Conservation (phyloP, 2,113 vertebrate species). For the Poecile atricapillus region DNA sequence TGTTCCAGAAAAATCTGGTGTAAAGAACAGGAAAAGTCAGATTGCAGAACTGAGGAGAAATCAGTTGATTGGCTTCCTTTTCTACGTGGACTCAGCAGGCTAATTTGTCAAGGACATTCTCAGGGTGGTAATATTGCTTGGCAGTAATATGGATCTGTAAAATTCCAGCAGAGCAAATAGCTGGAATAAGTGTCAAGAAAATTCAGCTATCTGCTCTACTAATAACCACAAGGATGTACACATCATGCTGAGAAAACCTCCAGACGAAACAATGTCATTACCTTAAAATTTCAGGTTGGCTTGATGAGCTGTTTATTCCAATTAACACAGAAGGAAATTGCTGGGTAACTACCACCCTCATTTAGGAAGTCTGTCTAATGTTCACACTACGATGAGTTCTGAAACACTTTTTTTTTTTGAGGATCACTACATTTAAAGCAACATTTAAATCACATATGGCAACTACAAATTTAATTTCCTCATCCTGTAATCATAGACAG, state of each 20-base stretch:
- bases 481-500: background rate
- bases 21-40: background rate
- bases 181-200: constrained; percentile 18
- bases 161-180: constrained; percentile 41
- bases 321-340: constrained; percentile 50
- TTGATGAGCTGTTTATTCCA: constrained; percentile 61
- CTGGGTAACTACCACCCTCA: constrained; percentile 21
- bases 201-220: constrained; percentile 13
- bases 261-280: constrained; percentile 37
- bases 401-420: background rate
- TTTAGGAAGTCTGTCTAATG: background rate
- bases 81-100: background rate
- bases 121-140: background rate
- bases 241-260: constrained; percentile 46
- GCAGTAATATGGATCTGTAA: background rate
- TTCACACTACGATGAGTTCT: background rate
- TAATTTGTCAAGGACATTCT: constrained; percentile 22
- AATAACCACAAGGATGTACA: constrained; percentile 23
- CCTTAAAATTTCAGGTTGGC: constrained; percentile 38
- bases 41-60: background rate
- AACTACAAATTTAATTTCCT: background rate
- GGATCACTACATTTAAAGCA: background rate
- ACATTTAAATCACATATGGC: background rate
- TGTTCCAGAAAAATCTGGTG: background rate
- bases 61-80: background rate